Evolutionary conservation across 2,888 invertebrate genomes (phyloP), one percentile per base, ranked within the genome.

Genomic region (Sipha maydis): DNA sequence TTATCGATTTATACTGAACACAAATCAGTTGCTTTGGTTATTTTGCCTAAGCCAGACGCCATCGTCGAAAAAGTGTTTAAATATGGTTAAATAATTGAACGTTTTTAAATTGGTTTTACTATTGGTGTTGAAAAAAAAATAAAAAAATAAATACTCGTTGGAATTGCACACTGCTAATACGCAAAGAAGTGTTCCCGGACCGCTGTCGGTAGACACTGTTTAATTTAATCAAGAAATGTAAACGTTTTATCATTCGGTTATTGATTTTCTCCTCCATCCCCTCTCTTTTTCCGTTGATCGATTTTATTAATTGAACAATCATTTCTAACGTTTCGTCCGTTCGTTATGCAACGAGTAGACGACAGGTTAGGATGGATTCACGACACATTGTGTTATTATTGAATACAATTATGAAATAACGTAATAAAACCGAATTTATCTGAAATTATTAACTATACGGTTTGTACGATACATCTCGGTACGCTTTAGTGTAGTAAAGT

Each of bases 81-180:
- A 61, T 61, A 61, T 61, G 61, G 61, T 61, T 61, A 21, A 61
- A 61, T 61, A 61, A 61, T 61, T 61, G 61, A 61, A 61, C 61
- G 61, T 61, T 61, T 61, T 61, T 61, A 61, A 61, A 61, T 61
- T 61, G 61, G 61, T 61, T 61, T 61, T 61, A 61, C 61, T 61
- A 25, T 61, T 61, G 61, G 8, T 5, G 1, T 0, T 25, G 21
- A 61, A 8, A 61, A 25, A 61, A 48, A 48, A 61, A 0, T 0
- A 4, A 19, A 21, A 21, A 21, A 56, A 21, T 21, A 61, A 61
- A 61, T 2, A 7, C 61, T 61, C 25, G 21, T 25, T 25, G 61
- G 61, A 61, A 61, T 61, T 61, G 5, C 61, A 4, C 56, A 56
- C 56, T 21, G 61, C 19, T 21, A 61, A 61, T 61, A 25, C 61